Evolutionary conservation across 2,888 invertebrate genomes (phyloP), one percentile per base, ranked within the genome.

Genomic region (Rosalia funebris): DNA sequence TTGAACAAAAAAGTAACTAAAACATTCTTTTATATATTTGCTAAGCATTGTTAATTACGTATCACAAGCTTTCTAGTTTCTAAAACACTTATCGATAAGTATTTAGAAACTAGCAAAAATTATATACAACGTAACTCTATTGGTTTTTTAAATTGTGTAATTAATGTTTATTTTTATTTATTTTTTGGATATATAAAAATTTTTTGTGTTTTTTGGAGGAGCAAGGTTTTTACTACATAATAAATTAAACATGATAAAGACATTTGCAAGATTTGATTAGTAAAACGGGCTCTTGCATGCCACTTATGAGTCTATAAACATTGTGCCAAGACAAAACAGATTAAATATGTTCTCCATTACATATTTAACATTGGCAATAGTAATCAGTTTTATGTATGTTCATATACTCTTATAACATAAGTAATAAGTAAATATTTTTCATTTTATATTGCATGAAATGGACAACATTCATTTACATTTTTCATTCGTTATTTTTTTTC

Each of bases 1-100:
- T 15, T 34, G 19, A 55, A 39, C 20, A 25, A 17, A 44, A 53
- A 54, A 32, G 16, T 34, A 42, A 10, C 25, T 46, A 17, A 48
- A 48, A 37, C 14, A 36, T 44, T 45, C 11, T 45, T n/a, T 45
- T 56, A 37, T 36, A 54, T 45, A 41, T 37, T 47, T 16, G 36
- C 56, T 47, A 56, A 56, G 56, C 56, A 56, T 46, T 55, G 56
- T 45, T 31, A 47, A 39, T 47, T 46, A 45, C 47, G 41, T 56
- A 56, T 56, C 56, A 56, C 56, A 56, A 56, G 47, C 56, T 47
- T 42, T 47, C 41, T 41, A 47, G 48, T 47, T 46, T 47, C 48
- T 56, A 56, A 56, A 14, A 16, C 48, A 32, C 56, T 9, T n/a
- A n/a, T 3, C 37, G 32, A n/a, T 19, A 48, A 44, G 32, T 11